Conservation (phyloP, 2,888 invertebrate genomes). For the Eupithecia dodoneata region DNA sequence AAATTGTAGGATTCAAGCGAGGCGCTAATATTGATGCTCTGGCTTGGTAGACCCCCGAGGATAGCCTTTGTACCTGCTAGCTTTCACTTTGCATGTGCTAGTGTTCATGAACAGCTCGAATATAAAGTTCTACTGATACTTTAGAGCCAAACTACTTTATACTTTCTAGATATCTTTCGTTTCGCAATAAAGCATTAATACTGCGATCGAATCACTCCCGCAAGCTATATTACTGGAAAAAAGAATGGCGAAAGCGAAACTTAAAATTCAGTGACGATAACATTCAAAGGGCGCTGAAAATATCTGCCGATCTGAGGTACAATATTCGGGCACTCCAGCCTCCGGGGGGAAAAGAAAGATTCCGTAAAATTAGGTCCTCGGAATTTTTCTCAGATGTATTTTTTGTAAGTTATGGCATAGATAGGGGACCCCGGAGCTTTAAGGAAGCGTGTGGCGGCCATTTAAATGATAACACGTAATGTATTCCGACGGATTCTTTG, state of each 20-base stretch:
- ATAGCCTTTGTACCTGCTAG: neutral
- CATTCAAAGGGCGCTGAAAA: slow-evolving; percentile 1
- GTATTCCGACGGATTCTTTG: slow-evolving; percentile 24
- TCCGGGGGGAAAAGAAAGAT: slow-evolving; percentile 18
- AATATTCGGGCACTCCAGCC: slow-evolving; percentile 16
- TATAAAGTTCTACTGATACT: neutral
- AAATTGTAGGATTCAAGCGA: slow-evolving; percentile 21
- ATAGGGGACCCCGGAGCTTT: slow-evolving; percentile 34
- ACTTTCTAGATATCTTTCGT: neutral
- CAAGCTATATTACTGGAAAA: neutral
- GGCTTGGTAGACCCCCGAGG: neutral
- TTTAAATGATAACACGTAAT: slow-evolving; percentile 38
- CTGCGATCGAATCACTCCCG: neutral
- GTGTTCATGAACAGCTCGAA: neutral
- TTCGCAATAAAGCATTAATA: neutral
- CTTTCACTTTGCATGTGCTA: neutral
- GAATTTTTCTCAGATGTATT: slow-evolving; percentile 35
- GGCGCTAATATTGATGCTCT: neutral
- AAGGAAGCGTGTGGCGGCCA: slow-evolving; percentile 33
- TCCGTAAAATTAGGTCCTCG: slow-evolving; percentile 34
- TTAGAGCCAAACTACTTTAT: neutral
- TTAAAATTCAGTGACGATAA: neutral
- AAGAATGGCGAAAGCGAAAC: neutral
- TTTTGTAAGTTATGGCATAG: slow-evolving; percentile 37
- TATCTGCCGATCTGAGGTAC: slow-evolving; percentile 13